Evolutionary conservation across 2,888 invertebrate species (phyloP).

Genomic region (Ormyrus pomaceus): DNA sequence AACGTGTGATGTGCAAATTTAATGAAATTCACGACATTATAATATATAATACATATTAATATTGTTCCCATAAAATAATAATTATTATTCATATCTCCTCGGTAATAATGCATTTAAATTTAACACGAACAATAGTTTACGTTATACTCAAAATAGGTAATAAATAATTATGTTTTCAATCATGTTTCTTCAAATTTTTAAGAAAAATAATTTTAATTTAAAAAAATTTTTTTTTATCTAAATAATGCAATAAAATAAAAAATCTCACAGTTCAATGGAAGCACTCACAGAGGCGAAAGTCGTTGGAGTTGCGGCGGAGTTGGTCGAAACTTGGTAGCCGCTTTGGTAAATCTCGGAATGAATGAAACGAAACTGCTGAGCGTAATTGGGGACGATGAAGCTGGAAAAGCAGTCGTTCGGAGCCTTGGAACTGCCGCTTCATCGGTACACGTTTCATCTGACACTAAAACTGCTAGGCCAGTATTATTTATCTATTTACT

Average conservation of each 20-base stretch:
- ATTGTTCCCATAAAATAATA: no score
- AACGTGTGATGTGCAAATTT: no score
- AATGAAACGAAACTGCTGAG: conserved; percentile 69
- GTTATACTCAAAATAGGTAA: no score
- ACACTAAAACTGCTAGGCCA: conserved; percentile 68
- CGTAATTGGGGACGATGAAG: conserved; percentile 69
- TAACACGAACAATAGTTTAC: no score
- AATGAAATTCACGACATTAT: no score
- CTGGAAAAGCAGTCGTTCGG: conserved; percentile 65
- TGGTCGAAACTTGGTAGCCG: conserved; percentile 93
- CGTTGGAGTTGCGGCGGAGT: conserved; percentile 90
- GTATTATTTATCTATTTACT: background rate
- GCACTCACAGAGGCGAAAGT: conserved; percentile 83
- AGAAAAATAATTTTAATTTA: no score
- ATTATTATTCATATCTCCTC: no score
- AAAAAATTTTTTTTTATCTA: no score
- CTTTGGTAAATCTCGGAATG: conserved; percentile 84
- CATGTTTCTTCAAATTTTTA: no score
- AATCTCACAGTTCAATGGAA: conserved; percentile 83
- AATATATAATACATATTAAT: no score
- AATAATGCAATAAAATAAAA: background rate
- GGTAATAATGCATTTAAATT: no score
- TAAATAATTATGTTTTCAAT: no score
- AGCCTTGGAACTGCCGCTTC: conserved; percentile 64
- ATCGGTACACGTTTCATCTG: conserved; percentile 62